Percentiles rank a stretch among this genome's conserved stretches.
These are phyloP conservation scores for Steatocranus sp. DNA, from an alignment of 2,797 vertebrate genomes.

Conservation along the genomic window DNA sequence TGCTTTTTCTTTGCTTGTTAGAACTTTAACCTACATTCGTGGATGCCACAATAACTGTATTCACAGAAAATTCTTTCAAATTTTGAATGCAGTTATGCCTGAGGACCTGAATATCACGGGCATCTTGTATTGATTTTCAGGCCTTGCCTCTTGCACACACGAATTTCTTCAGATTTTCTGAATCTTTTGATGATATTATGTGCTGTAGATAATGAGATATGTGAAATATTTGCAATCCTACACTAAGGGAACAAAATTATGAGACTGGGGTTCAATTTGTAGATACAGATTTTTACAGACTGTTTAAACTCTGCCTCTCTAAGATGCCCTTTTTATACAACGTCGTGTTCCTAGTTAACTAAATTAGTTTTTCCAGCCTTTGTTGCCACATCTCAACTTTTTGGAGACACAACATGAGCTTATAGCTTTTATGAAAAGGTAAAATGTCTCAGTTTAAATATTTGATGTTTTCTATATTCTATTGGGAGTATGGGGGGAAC, in stretches of 20 bases:
- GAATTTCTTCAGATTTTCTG: background rate
- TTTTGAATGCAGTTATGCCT: background rate
- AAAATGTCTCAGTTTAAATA: no score
- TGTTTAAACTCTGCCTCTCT: background rate
- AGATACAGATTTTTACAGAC: background rate
- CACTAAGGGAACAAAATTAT: background rate
- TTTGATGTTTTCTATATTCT: background rate
- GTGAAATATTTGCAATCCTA: background rate
- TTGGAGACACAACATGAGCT: background rate
- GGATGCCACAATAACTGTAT: background rate
- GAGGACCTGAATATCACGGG: background rate
- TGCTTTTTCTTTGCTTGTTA: background rate
- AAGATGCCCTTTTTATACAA: background rate
- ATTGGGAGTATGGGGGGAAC: background rate
- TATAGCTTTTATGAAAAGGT: background rate
- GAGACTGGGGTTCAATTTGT: background rate
- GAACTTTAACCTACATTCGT: background rate
- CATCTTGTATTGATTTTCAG: background rate
- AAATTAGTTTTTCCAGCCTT: background rate
- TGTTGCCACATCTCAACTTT: background rate
- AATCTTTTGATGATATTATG: background rate
- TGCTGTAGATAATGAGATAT: background rate
- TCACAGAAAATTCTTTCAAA: background rate
- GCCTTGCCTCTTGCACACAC: background rate
- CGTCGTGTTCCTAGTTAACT: background rate